Evolutionary conservation across 2,113 vertebrate species (phyloP).

Genomic region (Marmota flaviventris): DNA sequence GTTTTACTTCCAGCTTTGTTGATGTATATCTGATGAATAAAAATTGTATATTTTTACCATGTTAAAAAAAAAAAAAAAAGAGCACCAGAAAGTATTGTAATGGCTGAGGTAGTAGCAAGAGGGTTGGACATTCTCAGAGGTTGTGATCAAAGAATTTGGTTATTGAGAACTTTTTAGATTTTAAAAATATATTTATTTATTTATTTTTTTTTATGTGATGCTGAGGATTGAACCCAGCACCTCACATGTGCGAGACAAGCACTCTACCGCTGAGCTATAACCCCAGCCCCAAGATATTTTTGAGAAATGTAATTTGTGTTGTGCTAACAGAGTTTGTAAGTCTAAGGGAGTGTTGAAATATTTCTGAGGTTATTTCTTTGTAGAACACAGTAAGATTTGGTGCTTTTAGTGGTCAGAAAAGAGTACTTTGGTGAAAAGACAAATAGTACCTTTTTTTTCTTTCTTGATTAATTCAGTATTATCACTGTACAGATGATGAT

Average conservation of each 20-base stretch:
- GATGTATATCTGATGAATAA: not conserved
- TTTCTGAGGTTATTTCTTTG: not conserved
- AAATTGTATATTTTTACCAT: not conserved
- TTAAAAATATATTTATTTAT: not conserved
- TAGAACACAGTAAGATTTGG: too few species aligned
- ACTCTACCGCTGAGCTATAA: too few species aligned
- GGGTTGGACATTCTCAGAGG: not conserved
- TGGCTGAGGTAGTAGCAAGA: not conserved
- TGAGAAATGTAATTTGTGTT: constrained; percentile 47
- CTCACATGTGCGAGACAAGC: too few species aligned
- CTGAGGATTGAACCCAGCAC: too few species aligned
- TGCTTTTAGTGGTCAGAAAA: too few species aligned
- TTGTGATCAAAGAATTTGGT: constrained; percentile 13
- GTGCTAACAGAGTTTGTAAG: not conserved
- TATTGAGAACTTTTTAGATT: not conserved
- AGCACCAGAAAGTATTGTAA: not conserved
- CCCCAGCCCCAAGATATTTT: not conserved
- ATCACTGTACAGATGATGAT: not conserved
- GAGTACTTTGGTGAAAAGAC: constrained; percentile 25
- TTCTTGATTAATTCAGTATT: not conserved
- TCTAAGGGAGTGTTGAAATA: not conserved
- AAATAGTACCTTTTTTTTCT: not conserved
- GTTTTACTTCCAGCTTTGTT: too few species aligned
- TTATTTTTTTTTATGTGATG: too few species aligned
- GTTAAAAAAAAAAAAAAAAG: too few species aligned